Percentiles rank a stretch among this genome's conserved stretches.
phyloP scores from a whole-genome alignment of 1,140 invertebrate genomes.

The Brachionus rotundiformis region DNA sequence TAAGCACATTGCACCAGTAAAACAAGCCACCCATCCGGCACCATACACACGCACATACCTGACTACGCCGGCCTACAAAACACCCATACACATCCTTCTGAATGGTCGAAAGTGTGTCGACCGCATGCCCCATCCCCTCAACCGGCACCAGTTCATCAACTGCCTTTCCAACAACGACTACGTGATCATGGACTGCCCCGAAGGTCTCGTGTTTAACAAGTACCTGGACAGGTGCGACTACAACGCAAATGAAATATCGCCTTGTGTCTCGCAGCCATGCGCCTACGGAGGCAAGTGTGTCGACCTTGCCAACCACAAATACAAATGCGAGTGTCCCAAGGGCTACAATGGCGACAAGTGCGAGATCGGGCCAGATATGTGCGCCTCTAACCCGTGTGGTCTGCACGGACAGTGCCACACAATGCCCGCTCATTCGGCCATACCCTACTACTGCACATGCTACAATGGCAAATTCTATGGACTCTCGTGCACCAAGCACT shows the following conservation, averaged over 20 bases:
- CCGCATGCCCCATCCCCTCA: slow-evolving; percentile 24
- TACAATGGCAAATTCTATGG: slow-evolving; percentile 13
- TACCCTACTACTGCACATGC: slow-evolving; percentile 45
- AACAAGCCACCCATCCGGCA: neutral
- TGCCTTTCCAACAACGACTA: slow-evolving; percentile 41
- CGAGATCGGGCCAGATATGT: neutral
- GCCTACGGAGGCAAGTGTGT: neutral
- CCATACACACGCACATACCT: neutral
- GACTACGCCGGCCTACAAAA: neutral
- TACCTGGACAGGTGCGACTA: slow-evolving; percentile 48
- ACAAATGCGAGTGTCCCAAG: slow-evolving; percentile 29
- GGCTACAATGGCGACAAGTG: slow-evolving; percentile 8
- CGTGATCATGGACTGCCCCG: slow-evolving; percentile 40
- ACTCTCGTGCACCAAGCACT: neutral
- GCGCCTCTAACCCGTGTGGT: slow-evolving; percentile 39
- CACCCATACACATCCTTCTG: neutral
- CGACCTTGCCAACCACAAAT: neutral
- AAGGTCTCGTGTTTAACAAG: slow-evolving; percentile 38
- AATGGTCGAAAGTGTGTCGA: slow-evolving; percentile 7
- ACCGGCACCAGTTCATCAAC: neutral
- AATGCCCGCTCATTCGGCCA: slow-evolving; percentile 11
- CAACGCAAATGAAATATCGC: slow-evolving; percentile 5
- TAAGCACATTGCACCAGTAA: too few species aligned
- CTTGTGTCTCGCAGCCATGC: slow-evolving; percentile 8
- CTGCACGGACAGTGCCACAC: slow-evolving; percentile 7